phyloP scores from a whole-genome alignment of 2,797 vertebrate species.

The Lithobates pipiens region DNA sequence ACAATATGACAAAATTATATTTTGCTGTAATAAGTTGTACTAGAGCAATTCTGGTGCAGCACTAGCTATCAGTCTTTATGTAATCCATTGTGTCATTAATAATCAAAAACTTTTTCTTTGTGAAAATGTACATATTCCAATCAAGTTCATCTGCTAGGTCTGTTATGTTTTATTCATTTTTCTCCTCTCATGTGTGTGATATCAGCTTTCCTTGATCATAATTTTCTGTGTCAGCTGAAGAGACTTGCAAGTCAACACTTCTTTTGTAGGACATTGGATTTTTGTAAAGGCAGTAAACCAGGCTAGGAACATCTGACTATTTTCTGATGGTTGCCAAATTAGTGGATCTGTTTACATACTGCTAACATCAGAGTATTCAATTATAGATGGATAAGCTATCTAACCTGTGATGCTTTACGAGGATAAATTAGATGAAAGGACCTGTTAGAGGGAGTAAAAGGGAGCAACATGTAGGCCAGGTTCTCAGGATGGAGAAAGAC shows the following conservation, averaged over 20 bases:
- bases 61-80: neutral
- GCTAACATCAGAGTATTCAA: too few species aligned
- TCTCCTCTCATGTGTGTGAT: neutral
- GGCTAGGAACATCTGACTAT: neutral
- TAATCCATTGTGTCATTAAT: neutral
- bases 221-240: neutral
- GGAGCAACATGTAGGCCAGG: too few species aligned
- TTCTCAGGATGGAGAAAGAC: too few species aligned
- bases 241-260: neutral
- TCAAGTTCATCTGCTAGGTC: slow-evolving; percentile 9
- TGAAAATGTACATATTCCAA: slow-evolving; percentile 9
- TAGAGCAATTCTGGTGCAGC: neutral
- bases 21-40: neutral
- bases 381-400: too few species aligned
- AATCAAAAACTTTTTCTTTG: neutral
- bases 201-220: neutral
- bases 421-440: too few species aligned
- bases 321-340: neutral
- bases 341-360: neutral
- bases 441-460: too few species aligned
- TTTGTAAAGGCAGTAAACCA: neutral
- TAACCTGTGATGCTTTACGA: too few species aligned
- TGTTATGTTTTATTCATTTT: slow-evolving; percentile 21
- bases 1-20: too few species aligned
- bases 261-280: neutral